Conservation (phyloP, 2,888 invertebrate genomes). For the Perithous albicinctus region DNA sequence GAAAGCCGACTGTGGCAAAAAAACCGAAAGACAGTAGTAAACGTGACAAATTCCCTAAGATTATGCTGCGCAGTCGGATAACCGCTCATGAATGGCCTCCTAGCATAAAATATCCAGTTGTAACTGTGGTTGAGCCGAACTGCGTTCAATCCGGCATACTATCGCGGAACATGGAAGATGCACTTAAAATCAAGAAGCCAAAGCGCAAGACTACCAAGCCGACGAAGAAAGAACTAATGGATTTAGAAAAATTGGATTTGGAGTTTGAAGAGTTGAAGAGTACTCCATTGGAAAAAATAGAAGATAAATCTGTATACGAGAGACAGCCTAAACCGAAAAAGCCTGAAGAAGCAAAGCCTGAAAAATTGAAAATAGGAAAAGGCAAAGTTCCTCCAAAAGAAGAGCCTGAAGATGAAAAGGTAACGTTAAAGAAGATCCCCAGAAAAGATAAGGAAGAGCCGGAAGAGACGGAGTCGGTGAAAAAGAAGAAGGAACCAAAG, state of each 20-base stretch:
- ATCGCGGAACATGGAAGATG: constrained; percentile 86
- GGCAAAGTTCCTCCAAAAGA: constrained; percentile 85
- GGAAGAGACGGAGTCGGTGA: constrained; percentile 71
- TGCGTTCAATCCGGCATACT: constrained; percentile 84
- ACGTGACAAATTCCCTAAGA: constrained; percentile 83
- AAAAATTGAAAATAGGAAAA: constrained; percentile 85
- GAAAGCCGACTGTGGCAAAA: constrained; percentile 84
- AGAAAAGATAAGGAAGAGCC: constrained; percentile 82
- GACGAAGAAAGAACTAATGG: constrained; percentile 81
- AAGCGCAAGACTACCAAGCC: constrained; percentile 84
- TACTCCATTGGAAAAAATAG: constrained; percentile 83
- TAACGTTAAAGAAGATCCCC: constrained; percentile 85
- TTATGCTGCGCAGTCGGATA: constrained; percentile 85
- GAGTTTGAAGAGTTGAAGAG: constrained; percentile 84
- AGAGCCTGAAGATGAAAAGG: constrained; percentile 76
- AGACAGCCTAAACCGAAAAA: constrained; percentile 84
- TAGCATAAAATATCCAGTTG: constrained; percentile 79
- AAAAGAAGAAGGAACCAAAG: constrained; percentile 77
- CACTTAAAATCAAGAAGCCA: constrained; percentile 84
- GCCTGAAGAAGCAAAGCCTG: constrained; percentile 84
- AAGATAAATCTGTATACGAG: constrained; percentile 81
- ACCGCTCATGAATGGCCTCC: constrained; percentile 84
- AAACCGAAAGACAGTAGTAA: constrained; percentile 80
- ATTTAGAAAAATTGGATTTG: constrained; percentile 85
- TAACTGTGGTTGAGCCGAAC: constrained; percentile 83